These are phyloP conservation scores for Sigmodon hispidus DNA, from an alignment of 2,113 vertebrate species.

Conservation along the genomic window DNA sequence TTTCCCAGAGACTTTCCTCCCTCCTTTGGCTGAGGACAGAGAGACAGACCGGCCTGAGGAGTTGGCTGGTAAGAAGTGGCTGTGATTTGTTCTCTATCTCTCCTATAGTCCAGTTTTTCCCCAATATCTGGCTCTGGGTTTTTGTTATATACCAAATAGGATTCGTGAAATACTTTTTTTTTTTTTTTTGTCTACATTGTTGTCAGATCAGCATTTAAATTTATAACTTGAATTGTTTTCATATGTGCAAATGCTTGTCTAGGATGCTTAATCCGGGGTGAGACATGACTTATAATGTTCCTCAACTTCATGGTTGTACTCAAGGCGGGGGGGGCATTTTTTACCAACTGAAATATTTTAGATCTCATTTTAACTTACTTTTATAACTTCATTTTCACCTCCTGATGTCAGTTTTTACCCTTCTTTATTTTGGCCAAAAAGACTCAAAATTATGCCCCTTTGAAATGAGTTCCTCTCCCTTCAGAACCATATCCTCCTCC, in stretches of 20 bases:
- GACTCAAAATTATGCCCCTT: neutral
- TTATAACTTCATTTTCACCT: neutral
- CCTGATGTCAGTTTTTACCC: neutral
- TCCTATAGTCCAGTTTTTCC: too few species aligned
- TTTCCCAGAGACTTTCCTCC: too few species aligned
- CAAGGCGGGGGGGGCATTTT: neutral
- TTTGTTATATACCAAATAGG: too few species aligned
- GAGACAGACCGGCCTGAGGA: too few species aligned
- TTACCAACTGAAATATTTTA: conserved; percentile 13
- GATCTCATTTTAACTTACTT: conserved; percentile 27
- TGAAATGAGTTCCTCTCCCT: neutral
- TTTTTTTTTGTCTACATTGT: neutral
- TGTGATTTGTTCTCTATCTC: too few species aligned
- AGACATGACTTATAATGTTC: neutral
- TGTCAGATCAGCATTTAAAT: neutral
- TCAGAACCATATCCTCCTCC: neutral
- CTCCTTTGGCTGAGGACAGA: too few species aligned
- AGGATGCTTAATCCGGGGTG: neutral
- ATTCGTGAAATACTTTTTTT: too few species aligned
- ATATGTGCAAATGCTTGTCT: neutral
- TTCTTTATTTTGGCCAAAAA: neutral
- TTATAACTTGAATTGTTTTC: conserved; percentile 42
- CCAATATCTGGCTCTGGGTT: too few species aligned
- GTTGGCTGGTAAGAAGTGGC: too few species aligned
- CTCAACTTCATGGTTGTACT: neutral